These are phyloP conservation scores for Microplitis deprimator DNA, from an alignment of 2,888 invertebrate genomes.

Conservation along the genomic window DNA sequence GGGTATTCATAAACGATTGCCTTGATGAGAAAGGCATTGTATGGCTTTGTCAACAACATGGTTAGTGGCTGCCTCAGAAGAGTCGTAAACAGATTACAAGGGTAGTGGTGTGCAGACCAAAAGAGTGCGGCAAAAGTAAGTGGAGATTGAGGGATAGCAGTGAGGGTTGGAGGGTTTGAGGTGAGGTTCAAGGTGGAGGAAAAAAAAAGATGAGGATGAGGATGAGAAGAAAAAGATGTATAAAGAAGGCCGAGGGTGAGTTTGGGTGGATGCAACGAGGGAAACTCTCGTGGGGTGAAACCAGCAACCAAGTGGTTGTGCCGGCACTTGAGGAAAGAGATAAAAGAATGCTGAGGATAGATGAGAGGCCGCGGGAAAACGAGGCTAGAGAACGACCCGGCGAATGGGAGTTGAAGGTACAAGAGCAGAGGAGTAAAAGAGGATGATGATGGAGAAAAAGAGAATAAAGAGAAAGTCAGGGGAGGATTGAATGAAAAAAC, in stretches of 20 bases:
- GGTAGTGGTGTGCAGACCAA: conserved; percentile 43
- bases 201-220: conserved; percentile 30
- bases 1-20: conserved; percentile 57
- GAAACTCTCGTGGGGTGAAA: conserved; percentile 7
- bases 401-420: neutral
- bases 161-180: conserved; percentile 41
- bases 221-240: conserved; percentile 24
- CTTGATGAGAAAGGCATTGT: conserved; percentile 50
- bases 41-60: conserved; percentile 52
- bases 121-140: conserved; percentile 43
- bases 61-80: conserved; percentile 47
- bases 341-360: conserved; percentile 34
- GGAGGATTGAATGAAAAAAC: conserved; percentile 16
- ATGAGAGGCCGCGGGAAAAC: neutral
- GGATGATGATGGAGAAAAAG: conserved; percentile 16
- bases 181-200: conserved; percentile 43
- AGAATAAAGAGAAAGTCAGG: conserved; percentile 17
- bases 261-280: neutral
- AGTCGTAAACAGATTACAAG: conserved; percentile 60
- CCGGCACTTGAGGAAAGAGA: conserved; percentile 28
- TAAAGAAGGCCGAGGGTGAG: conserved; percentile 34
- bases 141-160: conserved; percentile 29
- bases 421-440: neutral
- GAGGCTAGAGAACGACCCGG: neutral
- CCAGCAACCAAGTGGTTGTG: conserved; percentile 18